Base-by-base conservation (phyloP, 2,888 invertebrate genomes). In the Tanaodytes sp. region DNA sequence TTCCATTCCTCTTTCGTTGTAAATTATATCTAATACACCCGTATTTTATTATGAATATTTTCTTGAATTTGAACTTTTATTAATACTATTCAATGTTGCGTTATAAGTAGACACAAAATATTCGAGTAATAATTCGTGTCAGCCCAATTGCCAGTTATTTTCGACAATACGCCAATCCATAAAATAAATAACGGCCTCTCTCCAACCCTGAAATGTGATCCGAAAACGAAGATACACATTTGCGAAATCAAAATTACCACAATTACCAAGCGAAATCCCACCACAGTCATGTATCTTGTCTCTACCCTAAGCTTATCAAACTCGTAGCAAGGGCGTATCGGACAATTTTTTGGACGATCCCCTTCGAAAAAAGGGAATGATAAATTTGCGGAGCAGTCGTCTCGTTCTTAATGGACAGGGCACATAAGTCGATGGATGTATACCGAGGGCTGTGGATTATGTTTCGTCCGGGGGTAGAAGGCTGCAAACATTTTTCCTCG, bases 401-500 rank as follows among this genome's bases (percentile, higher is more conserved):
- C 66, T 59, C 19, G 30, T 45, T 33, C 55, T 69, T 59, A 72
- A 69, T 72, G 69, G 72, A 72, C 69, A 63, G 65, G 61, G 49
- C 52, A 46, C 71, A 71, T 69, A 72, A 69, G 72, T 72, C 63
- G 66, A 57, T 72, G 42, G 65, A 55, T 65, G 49, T 55, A 52
- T 55, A 66, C 48, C 55, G 15, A 59, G 72, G 66, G 63, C 62
- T 69, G 57, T 40, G 66, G 62, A 71, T 71, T 71, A 75, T 61
- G 61, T 67, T 59, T 54, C 51, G 68, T 62, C 65, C 63, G 59
- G 51, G 36, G 51, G 55, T 40, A 39, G 65, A 46, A 55, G 71
- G 78, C 71, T 75, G 78, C 77, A 78, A 78, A 78, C 76, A 78
- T 77, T 73, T 45, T 59, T 72, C 51, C 69, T 48, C 36, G 45